phyloP scores from a whole-genome alignment of 2,888 invertebrate species.

The Cantharis nigra region DNA sequence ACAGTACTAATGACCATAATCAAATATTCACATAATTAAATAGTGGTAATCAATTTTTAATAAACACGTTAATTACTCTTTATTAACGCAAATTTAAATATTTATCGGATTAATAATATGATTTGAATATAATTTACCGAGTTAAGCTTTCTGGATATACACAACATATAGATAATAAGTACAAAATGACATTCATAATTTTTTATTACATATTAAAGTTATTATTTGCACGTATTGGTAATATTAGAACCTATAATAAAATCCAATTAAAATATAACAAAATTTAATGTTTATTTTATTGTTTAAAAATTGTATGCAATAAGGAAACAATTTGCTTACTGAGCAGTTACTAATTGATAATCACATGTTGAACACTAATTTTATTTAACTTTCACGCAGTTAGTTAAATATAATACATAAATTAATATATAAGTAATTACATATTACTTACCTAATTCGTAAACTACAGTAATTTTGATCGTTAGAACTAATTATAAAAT shows the following conservation, averaged over 20 bases:
- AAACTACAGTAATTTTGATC: not conserved
- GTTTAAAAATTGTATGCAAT: not conserved
- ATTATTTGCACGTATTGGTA: not conserved
- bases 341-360: not conserved
- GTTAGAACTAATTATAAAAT: not conserved
- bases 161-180: not conserved
- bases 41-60: constrained; percentile 10
- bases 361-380: not conserved
- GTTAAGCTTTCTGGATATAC: not conserved
- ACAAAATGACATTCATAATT: not conserved
- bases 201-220: not conserved
- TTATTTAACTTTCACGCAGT: not conserved
- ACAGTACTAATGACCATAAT: constrained; percentile 7
- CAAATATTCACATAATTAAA: constrained; percentile 9
- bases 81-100: constrained; percentile 1
- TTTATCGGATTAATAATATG: not conserved
- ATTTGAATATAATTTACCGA: not conserved
- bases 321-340: not conserved
- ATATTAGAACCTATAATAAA: not conserved
- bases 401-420: not conserved
- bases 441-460: not conserved
- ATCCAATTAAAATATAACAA: not conserved
- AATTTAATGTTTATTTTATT: not conserved
- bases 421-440: not conserved
- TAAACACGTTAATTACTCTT: constrained; percentile 16